Base-by-base conservation (phyloP, 2,797 vertebrate genomes). In the Rhinoraja longicauda region DNA sequence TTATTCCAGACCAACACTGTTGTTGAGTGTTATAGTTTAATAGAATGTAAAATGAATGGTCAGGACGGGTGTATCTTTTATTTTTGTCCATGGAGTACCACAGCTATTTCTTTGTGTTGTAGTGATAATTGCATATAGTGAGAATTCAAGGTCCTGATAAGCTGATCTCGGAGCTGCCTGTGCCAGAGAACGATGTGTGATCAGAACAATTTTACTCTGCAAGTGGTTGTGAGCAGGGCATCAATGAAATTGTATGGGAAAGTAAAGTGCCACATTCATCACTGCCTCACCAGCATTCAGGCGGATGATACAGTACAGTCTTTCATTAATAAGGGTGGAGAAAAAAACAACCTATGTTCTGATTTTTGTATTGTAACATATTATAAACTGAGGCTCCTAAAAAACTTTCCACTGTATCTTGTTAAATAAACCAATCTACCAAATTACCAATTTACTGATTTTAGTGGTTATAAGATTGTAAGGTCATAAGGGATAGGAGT, bases 151-250 rank as follows among this genome's bases (percentile, higher is more conserved):
- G 84, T 64, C 59, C 67, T 15, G n/a, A 88, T 29, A 84, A 59
- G 26, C 36, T 29, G n/a, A 88, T 64, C 59, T 0, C n/a, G 9
- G n/a, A 64, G 59, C 13, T 64, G 59, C 32, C 59, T 64, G 59
- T 67, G 84, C 84, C n/a, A 88, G 59, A 64, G 15, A 88, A 88
- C 36, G 62, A 29, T 19, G 84, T 64, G n/a, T 36, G 84, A 88
- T 32, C 62, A 88, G 19, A 64, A 88, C 59, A 64, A 64, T 67
- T 32, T 64, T 32, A 67, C 84, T 17, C 59, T 26, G n/a, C 26
- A 59, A 84, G 53, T 62, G 59, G n/a, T n/a, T 88, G 15, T 36
- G 59, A 36, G 6, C n/a, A 64, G 84, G 24, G 12, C 45, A 4
- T 0, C 81, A 59, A 53, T 59, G 53, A 36, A 64, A 88, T 64